phyloP scores from a whole-genome alignment of 2,888 invertebrate genomes.

The Oegoconia quadripuncta region DNA sequence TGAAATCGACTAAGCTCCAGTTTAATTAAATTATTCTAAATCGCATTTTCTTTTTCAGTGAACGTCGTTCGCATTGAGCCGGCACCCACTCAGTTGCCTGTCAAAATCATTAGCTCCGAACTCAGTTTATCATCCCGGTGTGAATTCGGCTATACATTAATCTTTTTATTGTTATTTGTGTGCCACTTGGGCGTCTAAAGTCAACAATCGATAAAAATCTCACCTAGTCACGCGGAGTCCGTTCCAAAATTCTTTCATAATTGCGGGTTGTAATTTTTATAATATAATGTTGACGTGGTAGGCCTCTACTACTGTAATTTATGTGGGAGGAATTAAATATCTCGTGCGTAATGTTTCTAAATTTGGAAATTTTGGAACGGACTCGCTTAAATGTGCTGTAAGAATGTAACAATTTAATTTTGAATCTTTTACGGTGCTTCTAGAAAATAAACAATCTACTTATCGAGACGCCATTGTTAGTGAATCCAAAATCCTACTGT shows the following conservation, averaged over 20 bases:
- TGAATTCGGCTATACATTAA: constrained; percentile 30
- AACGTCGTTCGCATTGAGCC: constrained; percentile 67
- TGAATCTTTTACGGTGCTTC: no score
- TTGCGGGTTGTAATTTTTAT: not conserved
- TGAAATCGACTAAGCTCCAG: no score
- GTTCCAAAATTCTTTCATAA: not conserved
- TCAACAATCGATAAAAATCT: not conserved
- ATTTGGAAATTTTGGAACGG: no score
- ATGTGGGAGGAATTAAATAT: not conserved
- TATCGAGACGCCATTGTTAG: no score
- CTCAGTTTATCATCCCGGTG: constrained; percentile 39
- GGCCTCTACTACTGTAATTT: not conserved
- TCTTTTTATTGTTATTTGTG: constrained; percentile 35
- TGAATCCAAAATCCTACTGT: no score
- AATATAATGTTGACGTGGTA: not conserved
- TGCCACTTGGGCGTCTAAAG: constrained; percentile 39
- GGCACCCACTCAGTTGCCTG: constrained; percentile 64
- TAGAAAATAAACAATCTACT: no score
- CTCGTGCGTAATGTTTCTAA: no score
- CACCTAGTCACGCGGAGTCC: not conserved
- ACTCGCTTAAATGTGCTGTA: no score
- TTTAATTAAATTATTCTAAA: not conserved
- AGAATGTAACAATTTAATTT: no score
- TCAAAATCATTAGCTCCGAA: constrained; percentile 61
- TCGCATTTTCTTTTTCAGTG: constrained; percentile 43